A percentile compares a stretch with the other conserved stretches of the same genome.
Conservation (phyloP, 2,888 invertebrate species). For the Folsomia candida region DNA sequence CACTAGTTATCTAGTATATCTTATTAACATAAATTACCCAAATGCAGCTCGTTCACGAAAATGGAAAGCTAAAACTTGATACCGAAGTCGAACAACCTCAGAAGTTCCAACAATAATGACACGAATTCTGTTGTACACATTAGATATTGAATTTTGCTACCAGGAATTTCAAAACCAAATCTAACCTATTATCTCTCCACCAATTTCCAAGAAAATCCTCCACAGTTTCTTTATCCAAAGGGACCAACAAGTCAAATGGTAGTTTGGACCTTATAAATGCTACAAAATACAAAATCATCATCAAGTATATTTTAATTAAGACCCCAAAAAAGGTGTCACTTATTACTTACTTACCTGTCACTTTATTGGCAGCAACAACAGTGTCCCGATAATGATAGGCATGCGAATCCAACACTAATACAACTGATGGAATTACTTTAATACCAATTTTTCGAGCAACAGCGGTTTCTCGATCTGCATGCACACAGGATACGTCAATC, state of each 20-base stretch:
- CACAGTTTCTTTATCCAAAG: conserved; percentile 69
- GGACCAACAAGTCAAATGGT: conserved; percentile 73
- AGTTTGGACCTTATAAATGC: conserved; percentile 85
- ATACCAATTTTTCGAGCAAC: conserved; percentile 77
- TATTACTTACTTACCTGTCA: conserved; percentile 65
- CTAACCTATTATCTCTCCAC: conserved; percentile 86
- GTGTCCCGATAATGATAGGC: conserved; percentile 79
- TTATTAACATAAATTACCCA: conserved; percentile 64
- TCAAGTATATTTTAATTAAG: not conserved
- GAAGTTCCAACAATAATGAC: conserved; percentile 71
- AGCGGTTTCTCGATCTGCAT: conserved; percentile 76
- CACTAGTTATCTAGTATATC: too few species aligned
- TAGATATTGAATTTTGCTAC: too few species aligned
- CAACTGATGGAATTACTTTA: conserved; percentile 75
- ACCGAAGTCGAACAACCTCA: conserved; percentile 77
- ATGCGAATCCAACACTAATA: conserved; percentile 78
- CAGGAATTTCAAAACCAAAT: too few species aligned
- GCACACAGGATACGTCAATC: conserved; percentile 71
- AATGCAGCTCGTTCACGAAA: conserved; percentile 82
- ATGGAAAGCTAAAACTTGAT: conserved; percentile 82
- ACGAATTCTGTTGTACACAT: conserved; percentile 68
- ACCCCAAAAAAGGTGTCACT: conserved; percentile 8
- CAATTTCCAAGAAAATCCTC: conserved; percentile 81
- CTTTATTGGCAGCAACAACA: conserved; percentile 72
- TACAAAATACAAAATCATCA: conserved; percentile 53